These are phyloP conservation scores for Porites lutea DNA, from an alignment of 64 coral and sea anemone genomes.

Conservation along the genomic window DNA sequence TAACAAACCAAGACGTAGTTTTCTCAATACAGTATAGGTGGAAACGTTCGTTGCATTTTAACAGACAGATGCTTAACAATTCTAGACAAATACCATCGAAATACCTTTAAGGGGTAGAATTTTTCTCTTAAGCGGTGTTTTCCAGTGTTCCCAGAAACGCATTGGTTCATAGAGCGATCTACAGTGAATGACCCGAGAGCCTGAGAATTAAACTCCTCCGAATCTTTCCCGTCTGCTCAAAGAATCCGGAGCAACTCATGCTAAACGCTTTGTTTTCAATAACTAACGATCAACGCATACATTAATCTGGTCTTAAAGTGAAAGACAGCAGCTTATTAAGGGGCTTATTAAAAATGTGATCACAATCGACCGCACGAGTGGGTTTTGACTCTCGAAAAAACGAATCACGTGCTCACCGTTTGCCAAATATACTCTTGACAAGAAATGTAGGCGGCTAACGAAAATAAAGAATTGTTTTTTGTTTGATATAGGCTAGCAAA, in stretches of 20 bases:
- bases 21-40: background rate
- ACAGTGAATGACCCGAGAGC: background rate
- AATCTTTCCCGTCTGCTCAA: background rate
- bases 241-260: background rate
- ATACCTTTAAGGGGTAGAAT: conserved; percentile 18
- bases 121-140: background rate
- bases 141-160: background rate
- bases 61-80: conserved; percentile 14
- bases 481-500: background rate
- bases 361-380: background rate
- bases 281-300: conserved; percentile 31
- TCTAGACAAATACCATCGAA: conserved; percentile 33
- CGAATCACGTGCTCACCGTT: background rate
- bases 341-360: conserved; percentile 13
- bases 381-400: background rate
- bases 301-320: conserved; percentile 35
- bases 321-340: conserved; percentile 28
- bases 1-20: background rate
- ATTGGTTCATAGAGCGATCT: background rate
- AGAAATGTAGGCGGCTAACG: too few species aligned
- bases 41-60: conserved; percentile 8
- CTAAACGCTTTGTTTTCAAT: conserved; percentile 12
- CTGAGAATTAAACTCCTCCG: background rate
- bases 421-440: background rate
- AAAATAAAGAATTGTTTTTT: background rate